Evolutionary conservation across 2,113 vertebrate genomes (phyloP), one percentile per base, ranked within the genome.

Genomic region (Grammomys surdaster): DNA sequence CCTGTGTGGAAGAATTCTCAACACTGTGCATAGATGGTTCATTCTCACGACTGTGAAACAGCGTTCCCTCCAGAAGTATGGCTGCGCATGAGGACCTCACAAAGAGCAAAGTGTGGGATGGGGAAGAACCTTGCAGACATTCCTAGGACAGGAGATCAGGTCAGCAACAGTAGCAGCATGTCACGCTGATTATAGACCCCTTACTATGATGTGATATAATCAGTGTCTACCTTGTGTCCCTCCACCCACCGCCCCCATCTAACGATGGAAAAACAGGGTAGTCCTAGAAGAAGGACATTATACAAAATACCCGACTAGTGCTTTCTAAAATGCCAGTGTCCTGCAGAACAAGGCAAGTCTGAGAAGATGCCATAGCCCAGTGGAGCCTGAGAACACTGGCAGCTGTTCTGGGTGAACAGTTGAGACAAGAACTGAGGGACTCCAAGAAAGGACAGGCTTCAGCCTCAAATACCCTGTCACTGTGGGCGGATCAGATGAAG

Each of bases 121-220:
- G 24, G 17, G 14, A 19, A 80, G 94, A 81, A n/a, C 58, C 58
- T 26, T 28, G 13, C 6, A 85, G 54, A 51, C 12, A 85, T 10
- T 17, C 24, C 43, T 78, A 19, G 17, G 72, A 20, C 48, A n/a
- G 51, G n/a, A 77, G 78, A 16, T 65, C 36, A 65, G 43, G 78
- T 60, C 69, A 48, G 2, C 17, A 7, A 4, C 17, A 26, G 5
- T 5, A 40, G 48, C 1, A 12, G 7, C 75, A 48, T 58, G 46
- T 9, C 58, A 2, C 1, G 5, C 33, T 5, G 70, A 3, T 16
- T 8, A 12, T 3, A 40, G 7, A 1, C 14, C 28, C 65, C 31
- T 48, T 70, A 22, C 33, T 3, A 9, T 33, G 16, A 40, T 31
- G 33, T 40, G 4, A 60, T 43, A 11, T 16, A 46, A 43, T 46